Conservation (phyloP, 2,888 invertebrate species). For the Hedychridium roseum region DNA sequence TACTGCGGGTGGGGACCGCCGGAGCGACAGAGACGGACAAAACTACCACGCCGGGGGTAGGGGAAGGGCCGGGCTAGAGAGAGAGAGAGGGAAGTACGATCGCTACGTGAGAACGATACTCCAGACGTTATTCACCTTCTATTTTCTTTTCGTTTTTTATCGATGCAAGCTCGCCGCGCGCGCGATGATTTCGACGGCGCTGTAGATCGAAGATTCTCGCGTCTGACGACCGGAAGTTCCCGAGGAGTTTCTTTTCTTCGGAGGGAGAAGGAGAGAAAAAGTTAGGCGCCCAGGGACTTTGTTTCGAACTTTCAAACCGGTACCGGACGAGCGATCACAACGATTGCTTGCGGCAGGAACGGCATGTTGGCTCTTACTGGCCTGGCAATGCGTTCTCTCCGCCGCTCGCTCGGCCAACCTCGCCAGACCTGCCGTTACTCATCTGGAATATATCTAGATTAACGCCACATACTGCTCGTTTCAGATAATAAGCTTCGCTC, state of each 20-base stretch:
- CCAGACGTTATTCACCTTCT: neutral
- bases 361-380: constrained; percentile 53
- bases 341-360: constrained; percentile 44
- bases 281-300: constrained; percentile 28
- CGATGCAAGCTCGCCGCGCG: constrained; percentile 4
- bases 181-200: constrained; percentile 21
- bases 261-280: constrained; percentile 15
- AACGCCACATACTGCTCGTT: too few relatives aligned
- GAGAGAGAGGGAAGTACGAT: constrained; percentile 6
- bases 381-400: constrained; percentile 1
- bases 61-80: constrained; percentile 3
- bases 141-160: neutral
- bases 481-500: too few relatives aligned
- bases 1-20: neutral
- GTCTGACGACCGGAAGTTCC: too few relatives aligned
- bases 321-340: constrained; percentile 38
- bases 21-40: neutral
- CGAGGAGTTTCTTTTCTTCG: neutral
- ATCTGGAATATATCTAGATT: too few relatives aligned
- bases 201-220: neutral
- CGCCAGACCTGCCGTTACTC: too few relatives aligned
- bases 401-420: neutral
- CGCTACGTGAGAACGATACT: neutral
- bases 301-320: constrained; percentile 47
- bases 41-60: neutral